These are phyloP conservation scores for Euzophera pinguis DNA, from an alignment of 2,888 invertebrate species.

Conservation along the genomic window DNA sequence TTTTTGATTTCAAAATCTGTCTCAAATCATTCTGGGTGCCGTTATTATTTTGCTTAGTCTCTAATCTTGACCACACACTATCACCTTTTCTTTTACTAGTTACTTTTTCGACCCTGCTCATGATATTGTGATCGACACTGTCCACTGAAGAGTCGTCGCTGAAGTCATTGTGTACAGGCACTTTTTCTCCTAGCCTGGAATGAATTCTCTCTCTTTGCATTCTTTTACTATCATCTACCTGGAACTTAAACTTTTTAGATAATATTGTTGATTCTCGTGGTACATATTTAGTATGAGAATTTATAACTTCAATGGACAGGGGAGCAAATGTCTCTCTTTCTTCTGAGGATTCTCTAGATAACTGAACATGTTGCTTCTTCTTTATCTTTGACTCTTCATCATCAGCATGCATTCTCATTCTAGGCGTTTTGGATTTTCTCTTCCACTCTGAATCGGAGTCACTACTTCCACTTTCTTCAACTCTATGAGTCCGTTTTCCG, in stretches of 20 bases:
- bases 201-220: constrained; percentile 39
- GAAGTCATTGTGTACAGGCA: constrained; percentile 36
- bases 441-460: constrained; percentile 80
- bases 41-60: constrained; percentile 40
- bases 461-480: constrained; percentile 59
- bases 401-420: constrained; percentile 94
- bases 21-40: constrained; percentile 53
- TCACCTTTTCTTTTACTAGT: constrained; percentile 48
- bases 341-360: constrained; percentile 26
- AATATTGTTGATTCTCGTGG: constrained; percentile 49
- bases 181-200: constrained; percentile 60
- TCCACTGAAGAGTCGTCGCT: constrained; percentile 51
- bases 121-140: constrained; percentile 57
- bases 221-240: constrained; percentile 30
- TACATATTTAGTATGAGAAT: constrained; percentile 45
- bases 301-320: constrained; percentile 65
- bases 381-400: constrained; percentile 85
- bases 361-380: constrained; percentile 39
- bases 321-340: constrained; percentile 53
- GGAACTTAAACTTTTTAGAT: constrained; percentile 59
- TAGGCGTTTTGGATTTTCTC: constrained; percentile 82
- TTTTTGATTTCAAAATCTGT: constrained; percentile 55
- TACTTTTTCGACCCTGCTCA: constrained; percentile 76
- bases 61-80: constrained; percentile 80
- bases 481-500: constrained; percentile 49